A percentile compares a stretch with the other conserved stretches of the same genome.
Conservation (phyloP, 2,888 invertebrate genomes). For the Argyra leucocephala region DNA sequence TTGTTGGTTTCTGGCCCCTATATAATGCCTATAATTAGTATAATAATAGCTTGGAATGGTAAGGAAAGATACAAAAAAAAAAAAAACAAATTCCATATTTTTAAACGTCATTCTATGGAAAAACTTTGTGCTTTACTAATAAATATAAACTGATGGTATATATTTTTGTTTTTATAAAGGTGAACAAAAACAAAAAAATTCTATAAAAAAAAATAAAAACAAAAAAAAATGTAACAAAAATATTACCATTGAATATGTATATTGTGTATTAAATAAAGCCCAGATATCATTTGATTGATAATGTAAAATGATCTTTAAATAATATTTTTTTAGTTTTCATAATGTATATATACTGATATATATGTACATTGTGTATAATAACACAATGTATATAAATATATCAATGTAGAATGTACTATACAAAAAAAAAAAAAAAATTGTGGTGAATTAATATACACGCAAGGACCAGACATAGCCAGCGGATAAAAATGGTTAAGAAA, state of each 20-base stretch:
- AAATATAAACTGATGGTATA: neutral
- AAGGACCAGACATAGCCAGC: slow-evolving; percentile 9
- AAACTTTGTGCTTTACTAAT: slow-evolving; percentile 1
- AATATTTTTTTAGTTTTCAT: neutral
- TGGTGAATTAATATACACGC: slow-evolving; percentile 7
- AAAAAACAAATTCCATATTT: neutral
- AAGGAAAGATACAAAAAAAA: too few relatives aligned
- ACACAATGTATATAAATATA: neutral
- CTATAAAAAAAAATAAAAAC: too few relatives aligned
- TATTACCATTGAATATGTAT: neutral
- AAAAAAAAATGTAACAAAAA: neutral
- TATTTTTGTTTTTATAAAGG: too few relatives aligned
- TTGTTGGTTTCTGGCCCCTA: neutral
- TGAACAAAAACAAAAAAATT: too few relatives aligned
- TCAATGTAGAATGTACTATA: too few relatives aligned
- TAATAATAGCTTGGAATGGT: slow-evolving; percentile 5
- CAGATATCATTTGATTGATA: neutral
- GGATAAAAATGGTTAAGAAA: slow-evolving; percentile 4
- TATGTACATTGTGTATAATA: neutral
- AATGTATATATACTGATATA: neutral
- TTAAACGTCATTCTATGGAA: neutral
- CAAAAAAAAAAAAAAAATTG: neutral
- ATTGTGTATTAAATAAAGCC: neutral
- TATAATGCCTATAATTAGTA: slow-evolving; percentile 9
- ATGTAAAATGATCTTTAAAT: slow-evolving; percentile 1